These are phyloP conservation scores for Mylabris sibirica DNA, from an alignment of 2,888 invertebrate genomes.

Conservation along the genomic window DNA sequence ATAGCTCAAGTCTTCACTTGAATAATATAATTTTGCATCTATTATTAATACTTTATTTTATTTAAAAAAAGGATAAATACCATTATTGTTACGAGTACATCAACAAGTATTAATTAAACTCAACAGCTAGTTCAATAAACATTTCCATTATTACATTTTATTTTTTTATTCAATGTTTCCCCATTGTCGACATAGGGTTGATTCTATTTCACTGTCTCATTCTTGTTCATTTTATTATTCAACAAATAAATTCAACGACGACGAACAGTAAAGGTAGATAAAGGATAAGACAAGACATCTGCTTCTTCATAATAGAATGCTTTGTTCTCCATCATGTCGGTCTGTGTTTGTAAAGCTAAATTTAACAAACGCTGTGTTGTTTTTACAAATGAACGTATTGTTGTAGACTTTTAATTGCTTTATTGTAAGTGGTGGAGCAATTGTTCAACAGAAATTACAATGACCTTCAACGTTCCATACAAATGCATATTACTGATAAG, in stretches of 20 bases:
- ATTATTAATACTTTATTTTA: background rate
- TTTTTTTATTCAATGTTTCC: background rate
- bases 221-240: background rate
- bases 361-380: constrained; percentile 40
- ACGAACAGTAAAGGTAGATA: constrained; percentile 29
- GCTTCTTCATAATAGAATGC: constrained; percentile 41
- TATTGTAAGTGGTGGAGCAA: constrained; percentile 36
- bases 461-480: constrained; percentile 50
- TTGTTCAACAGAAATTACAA: constrained; percentile 46
- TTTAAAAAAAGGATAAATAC: background rate
- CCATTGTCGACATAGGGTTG: background rate
- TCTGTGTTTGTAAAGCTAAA: constrained; percentile 40
- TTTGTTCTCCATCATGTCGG: constrained; percentile 36
- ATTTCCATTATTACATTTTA: background rate
- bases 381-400: constrained; percentile 26
- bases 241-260: constrained; percentile 11
- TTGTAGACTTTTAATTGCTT: constrained; percentile 40
- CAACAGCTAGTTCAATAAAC: background rate
- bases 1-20: constrained; percentile 21
- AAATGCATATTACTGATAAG: constrained; percentile 21
- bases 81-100: background rate
- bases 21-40: background rate
- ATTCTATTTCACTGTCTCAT: background rate
- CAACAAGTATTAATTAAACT: background rate
- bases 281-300: constrained; percentile 38